Evolutionary conservation across 2,888 invertebrate genomes (phyloP), one percentile per base, ranked within the genome.

Genomic region (Agonopterix arenella): DNA sequence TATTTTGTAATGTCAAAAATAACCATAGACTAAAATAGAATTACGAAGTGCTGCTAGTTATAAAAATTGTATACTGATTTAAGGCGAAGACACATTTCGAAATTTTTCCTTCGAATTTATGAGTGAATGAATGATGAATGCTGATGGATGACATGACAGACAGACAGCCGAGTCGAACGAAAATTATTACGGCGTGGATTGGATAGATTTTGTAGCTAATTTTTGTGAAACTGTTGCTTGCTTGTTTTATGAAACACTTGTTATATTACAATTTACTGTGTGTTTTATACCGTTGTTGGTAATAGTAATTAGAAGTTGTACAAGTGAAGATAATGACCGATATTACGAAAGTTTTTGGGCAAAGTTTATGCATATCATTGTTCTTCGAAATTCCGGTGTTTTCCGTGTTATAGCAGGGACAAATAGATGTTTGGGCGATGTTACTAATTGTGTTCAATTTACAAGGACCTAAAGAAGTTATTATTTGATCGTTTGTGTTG

Each of bases 361-460:
- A 81, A 85, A 85, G 81, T 86, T 89, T 85, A 77, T 86, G 84
- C 85, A 80, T 84, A 85, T 86, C 88, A 85, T 89, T 84, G 79
- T 81, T 77, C 71, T 73, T 80, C 63, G 73, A 66, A 69, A 80
- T 74, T 72, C 60, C 68, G 69, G 76, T 79, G 67, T 77, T 79
- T 75, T 66, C 62, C 70, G 77, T 71, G 61, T 84, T 84, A 85
- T 84, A 88, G 82, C 86, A 76, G 69, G 58, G 68, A 75, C 62
- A 66, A 64, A 73, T 55, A 52, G 66, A 68, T 62, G 54, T 60
- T 28, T 60, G 71, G 73, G 84, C 80, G 69, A 85, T 84, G 85
- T 73, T 83, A 73, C 73, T 70, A 61, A 70, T 69, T 64, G 70
- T 79, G 64, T 70, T 72, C 67, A 62, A 62, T 62, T 55, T 64